Percentiles rank a stretch among this genome's conserved stretches.
These are phyloP conservation scores for Galerucella nymphaeae DNA, from an alignment of 2,888 invertebrate genomes.

Conservation along the genomic window DNA sequence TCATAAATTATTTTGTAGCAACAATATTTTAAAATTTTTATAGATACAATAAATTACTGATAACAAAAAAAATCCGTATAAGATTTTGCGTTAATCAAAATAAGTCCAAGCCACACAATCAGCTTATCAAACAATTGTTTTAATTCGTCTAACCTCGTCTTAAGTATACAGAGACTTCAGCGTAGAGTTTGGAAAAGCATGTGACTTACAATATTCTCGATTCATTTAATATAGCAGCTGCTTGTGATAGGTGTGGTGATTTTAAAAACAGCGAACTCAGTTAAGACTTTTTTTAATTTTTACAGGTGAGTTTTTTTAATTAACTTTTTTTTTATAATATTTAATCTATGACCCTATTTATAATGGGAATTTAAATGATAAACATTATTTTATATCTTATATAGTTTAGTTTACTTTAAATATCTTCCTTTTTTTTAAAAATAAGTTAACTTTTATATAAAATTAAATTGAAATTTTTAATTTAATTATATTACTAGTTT, in stretches of 20 bases:
- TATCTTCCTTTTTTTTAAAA: no score
- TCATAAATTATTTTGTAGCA: no score
- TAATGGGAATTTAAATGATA: neutral
- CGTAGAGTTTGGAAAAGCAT: slow-evolving; percentile 38
- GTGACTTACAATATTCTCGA: slow-evolving; percentile 31
- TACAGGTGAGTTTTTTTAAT: slow-evolving; percentile 18
- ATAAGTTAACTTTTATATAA: no score
- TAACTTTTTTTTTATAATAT: neutral
- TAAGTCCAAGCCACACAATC: slow-evolving; percentile 11
- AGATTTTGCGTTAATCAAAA: slow-evolving; percentile 3
- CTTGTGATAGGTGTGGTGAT: slow-evolving; percentile 24
- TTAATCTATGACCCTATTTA: no score
- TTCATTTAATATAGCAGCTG: slow-evolving; percentile 13
- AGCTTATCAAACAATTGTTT: slow-evolving; percentile 41
- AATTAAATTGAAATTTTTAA: neutral
- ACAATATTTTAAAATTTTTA: no score
- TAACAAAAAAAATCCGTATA: neutral
- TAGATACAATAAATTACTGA: slow-evolving; percentile 8
- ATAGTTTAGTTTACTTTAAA: neutral
- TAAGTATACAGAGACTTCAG: slow-evolving; percentile 41
- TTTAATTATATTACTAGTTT: no score
- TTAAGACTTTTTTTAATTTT: neutral
- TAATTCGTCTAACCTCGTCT: slow-evolving; percentile 40
- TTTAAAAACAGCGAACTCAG: neutral
- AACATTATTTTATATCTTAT: neutral